These are phyloP conservation scores for Tamias sibiricus DNA, from an alignment of 2,113 vertebrate species.

Conservation along the genomic window DNA sequence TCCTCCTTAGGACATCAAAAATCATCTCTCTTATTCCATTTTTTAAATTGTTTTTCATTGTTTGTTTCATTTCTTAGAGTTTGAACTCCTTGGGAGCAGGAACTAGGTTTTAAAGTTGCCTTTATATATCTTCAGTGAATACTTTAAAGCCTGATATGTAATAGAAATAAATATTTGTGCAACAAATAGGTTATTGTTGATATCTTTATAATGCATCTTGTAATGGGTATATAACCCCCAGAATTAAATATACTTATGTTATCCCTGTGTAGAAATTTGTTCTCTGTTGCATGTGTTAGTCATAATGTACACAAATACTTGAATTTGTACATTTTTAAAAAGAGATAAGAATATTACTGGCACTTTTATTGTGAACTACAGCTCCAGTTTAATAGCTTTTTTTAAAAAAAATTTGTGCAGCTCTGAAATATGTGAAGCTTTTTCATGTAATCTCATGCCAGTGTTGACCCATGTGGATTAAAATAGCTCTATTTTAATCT, in stretches of 20 bases:
- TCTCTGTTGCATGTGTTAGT: conserved; percentile 1
- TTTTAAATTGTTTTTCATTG: neutral
- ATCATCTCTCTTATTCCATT: neutral
- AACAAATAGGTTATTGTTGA: neutral
- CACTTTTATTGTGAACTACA: conserved; percentile 69
- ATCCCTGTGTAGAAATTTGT: neutral
- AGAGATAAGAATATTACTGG: conserved; percentile 42
- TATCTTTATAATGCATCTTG: conserved; percentile 52
- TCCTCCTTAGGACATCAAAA: neutral
- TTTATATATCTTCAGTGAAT: conserved; percentile 15
- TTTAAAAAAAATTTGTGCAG: neutral
- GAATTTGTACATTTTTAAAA: conserved; percentile 65
- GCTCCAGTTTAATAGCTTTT: conserved; percentile 74
- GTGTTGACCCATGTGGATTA: conserved; percentile 91
- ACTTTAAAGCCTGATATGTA: neutral
- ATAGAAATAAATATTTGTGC: conserved; percentile 27
- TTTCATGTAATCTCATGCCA: conserved; percentile 89
- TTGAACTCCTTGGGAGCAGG: conserved; percentile 41
- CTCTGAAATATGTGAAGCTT: conserved; percentile 82
- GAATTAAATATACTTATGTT: conserved; percentile 47
- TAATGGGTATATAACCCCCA: neutral
- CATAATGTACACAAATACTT: conserved; percentile 26
- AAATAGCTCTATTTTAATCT: conserved; percentile 89
- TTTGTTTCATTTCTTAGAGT: conserved; percentile 50
- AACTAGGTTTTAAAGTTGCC: conserved; percentile 38